Conservation (phyloP, 2,888 invertebrate genomes). For the Mycogona germanica region DNA sequence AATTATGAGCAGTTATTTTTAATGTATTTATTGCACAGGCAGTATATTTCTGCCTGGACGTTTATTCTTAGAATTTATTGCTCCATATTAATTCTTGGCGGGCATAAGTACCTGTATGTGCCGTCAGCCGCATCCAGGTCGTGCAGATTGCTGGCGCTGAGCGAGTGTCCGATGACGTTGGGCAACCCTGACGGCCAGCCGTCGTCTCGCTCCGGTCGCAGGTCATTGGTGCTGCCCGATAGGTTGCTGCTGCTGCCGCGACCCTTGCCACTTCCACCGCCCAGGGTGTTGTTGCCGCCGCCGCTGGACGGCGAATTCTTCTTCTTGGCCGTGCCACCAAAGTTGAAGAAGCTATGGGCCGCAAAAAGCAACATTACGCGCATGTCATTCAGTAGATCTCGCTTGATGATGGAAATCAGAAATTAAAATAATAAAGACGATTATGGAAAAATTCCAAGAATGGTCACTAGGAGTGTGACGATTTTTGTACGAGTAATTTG, state of each 20-base stretch:
- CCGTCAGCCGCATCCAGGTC: slow-evolving; percentile 44
- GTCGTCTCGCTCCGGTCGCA: slow-evolving; percentile 50
- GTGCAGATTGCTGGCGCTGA: slow-evolving; percentile 79
- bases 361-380: too few species aligned
- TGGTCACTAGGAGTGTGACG: too few species aligned
- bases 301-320: slow-evolving; percentile 59
- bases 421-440: too few species aligned
- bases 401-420: too few species aligned
- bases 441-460: too few species aligned
- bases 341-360: slow-evolving; percentile 57
- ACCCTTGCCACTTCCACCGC: slow-evolving; percentile 11
- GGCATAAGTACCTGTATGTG: slow-evolving; percentile 71
- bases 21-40: too few species aligned
- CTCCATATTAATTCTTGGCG: too few species aligned
- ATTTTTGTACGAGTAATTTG: too few species aligned
- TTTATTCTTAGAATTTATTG: background rate
- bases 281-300: slow-evolving; percentile 27
- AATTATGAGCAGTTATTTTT: too few species aligned
- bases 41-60: too few species aligned
- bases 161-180: slow-evolving; percentile 53
- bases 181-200: slow-evolving; percentile 34
- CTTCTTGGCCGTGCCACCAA: slow-evolving; percentile 65
- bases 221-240: slow-evolving; percentile 34
- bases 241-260: slow-evolving; percentile 60
- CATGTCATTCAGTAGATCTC: too few species aligned